These are phyloP conservation scores for Myrmecophaga tridactyla DNA, from an alignment of 2,113 vertebrate genomes.

Conservation along the genomic window DNA sequence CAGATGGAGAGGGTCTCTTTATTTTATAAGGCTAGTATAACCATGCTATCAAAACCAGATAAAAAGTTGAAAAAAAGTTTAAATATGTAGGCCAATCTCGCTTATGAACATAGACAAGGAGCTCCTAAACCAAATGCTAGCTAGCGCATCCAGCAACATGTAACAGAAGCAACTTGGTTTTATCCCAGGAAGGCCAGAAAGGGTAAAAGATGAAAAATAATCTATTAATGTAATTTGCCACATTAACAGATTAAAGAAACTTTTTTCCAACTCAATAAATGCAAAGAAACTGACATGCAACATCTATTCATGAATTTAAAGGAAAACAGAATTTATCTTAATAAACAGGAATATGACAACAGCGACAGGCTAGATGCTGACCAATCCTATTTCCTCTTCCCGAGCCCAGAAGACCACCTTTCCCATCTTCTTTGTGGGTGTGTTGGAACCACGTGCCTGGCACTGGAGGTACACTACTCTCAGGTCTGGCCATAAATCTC, in stretches of 20 bases:
- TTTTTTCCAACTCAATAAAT: not conserved
- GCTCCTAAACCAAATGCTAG: not conserved
- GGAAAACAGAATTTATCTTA: not conserved
- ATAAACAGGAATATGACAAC: not conserved
- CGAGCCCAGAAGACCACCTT: not conserved
- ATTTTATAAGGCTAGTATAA: not conserved
- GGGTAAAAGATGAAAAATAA: not conserved
- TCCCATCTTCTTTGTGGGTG: not conserved
- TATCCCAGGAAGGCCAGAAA: not conserved
- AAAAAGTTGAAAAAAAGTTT: not conserved
- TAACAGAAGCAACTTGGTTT: not conserved
- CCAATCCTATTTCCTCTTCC: not conserved
- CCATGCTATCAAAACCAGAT: not conserved
- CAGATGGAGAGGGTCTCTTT: not conserved
- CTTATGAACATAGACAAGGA: not conserved
- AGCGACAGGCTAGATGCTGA: not conserved
- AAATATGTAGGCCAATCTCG: not conserved
- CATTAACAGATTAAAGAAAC: not conserved
- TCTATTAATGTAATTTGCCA: not conserved
- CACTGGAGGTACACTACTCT: not conserved
- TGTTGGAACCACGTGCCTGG: not conserved
- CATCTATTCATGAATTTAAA: not conserved
- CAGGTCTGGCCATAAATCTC: not conserved
- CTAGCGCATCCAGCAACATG: no score
- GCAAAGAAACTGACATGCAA: not conserved